Base-by-base conservation (phyloP, 2,888 invertebrate species). In the Cylindroiulus punctatus region DNA sequence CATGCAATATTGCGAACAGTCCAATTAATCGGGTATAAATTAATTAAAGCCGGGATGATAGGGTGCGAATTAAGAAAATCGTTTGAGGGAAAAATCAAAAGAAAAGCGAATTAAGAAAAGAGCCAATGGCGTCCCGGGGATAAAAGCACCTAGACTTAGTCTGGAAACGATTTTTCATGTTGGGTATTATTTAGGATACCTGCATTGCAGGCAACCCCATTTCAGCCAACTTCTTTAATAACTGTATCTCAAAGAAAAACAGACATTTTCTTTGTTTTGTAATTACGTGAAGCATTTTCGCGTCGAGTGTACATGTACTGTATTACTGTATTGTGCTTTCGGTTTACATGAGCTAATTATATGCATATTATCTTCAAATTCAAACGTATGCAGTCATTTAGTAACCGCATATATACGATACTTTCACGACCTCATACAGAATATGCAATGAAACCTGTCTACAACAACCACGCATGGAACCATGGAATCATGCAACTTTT, bases 51-150 rank as follows among this genome's bases (percentile, higher is more conserved):
- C 30, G 76, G 17, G 76, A 76, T 76, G 76, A 76, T 76, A 76
- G 76, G 76, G 76, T 76, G 76, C 76, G 76, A 76, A 76, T 76
- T 76, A 76, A 76, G 76, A 76, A 76, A 76, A 76, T 76, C 76
- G 76, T 76, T 30, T 76, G 30, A 76, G 76, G 26, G 76, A 30
- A 76, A 76, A 76, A 76, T 76, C 76, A 76, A 76, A 76, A 76
- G 76, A 76, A 65, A 76, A 76, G 76, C 76, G 76, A 76, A 76
- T 76, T 76, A 76, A 76, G 76, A 76, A 30, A 76, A 30, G 30
- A 76, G 30, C 76, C 76, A 76, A 76, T 76, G 76, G 30, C 76
- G 76, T 76, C 76, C 76, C 76, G 30, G 76, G 76, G 76, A 76
- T 30, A 30, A 76, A 76, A 76, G 76, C 76, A 30, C 30, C 26